Evolutionary conservation across 2,888 invertebrate species (phyloP), one percentile per base, ranked within the genome.

Genomic region (Dioctria linearis): DNA sequence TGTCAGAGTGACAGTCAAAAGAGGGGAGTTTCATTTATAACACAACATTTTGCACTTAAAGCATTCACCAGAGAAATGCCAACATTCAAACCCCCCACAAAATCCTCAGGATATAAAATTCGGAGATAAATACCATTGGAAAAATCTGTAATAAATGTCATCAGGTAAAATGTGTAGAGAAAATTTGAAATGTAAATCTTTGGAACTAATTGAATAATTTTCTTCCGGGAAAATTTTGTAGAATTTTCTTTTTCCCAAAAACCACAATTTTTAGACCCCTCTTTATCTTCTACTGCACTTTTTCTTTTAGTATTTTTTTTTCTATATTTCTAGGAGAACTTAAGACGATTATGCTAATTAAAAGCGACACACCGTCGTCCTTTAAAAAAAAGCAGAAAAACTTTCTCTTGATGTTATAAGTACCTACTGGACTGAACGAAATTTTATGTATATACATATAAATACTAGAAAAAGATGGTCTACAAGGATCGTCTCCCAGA

Each of bases 271-370:
- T 25, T 25, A 25, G 25, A 25, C 25, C 2, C 25, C 25, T 25
- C 25, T 1, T 25, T 25, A 25, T 25, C 2, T 25, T 25, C 25
- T 25, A 25, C 25, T 3, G 59, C 59, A 59, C 59, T 13, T 3
- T 59, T n/a, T 25, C 39, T 75, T 59, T 42, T 25, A 1, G n/a
- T 42, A 59, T 43, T 75, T 75, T 63, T 25, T 63, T 49, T 49
- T 76, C 39, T 5, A 37, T 76, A 63, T 76, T 63, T 76, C 37
- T 39, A 42, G 25, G 63, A 76, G 49, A 63, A 63, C 76, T 63
- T 76, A 76, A 76, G 76, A 49, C 63, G 76, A 76, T 76, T 76
- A 76, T 76, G 76, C 49, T 76, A 76, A 76, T 76, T 76, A 76
- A 76, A 76, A 46, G 39, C 46, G 49, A 39, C 46, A 76, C 63